These are phyloP conservation scores for Enteromius viviparus DNA, from an alignment of 2,797 vertebrate species.

Conservation along the genomic window DNA sequence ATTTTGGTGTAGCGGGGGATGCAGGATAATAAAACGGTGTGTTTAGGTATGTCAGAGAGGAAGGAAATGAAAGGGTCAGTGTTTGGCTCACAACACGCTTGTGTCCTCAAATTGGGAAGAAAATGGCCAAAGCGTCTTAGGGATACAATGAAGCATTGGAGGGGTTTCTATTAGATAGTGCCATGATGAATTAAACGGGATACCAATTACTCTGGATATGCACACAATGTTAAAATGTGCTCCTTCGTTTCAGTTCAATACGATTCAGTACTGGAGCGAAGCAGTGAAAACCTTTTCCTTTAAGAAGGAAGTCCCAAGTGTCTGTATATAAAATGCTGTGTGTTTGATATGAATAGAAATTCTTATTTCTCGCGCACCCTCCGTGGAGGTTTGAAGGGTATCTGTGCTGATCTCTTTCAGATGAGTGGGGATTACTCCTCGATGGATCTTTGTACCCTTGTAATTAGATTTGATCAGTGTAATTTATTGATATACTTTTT, in stretches of 20 bases:
- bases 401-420: slow-evolving; percentile 65
- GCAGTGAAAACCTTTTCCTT: slow-evolving; percentile 68
- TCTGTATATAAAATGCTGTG: slow-evolving; percentile 78
- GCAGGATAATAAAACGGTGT: not conserved
- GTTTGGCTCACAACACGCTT: not conserved
- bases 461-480: slow-evolving; percentile 62
- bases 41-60: slow-evolving; percentile 3
- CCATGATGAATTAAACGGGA: not conserved
- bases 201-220: not conserved
- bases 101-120: not conserved
- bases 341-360: slow-evolving; percentile 76
- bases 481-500: slow-evolving; percentile 67
- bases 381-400: slow-evolving; percentile 68
- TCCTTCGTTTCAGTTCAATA: slow-evolving; percentile 56
- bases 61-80: not conserved
- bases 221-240: not conserved
- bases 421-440: slow-evolving; percentile 62
- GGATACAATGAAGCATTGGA: not conserved
- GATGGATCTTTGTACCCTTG: slow-evolving; percentile 61
- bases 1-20: not conserved
- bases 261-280: slow-evolving; percentile 68
- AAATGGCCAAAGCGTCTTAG: not conserved
- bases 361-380: slow-evolving; percentile 70
- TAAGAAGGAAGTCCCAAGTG: slow-evolving; percentile 75
- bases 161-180: not conserved